Conservation (phyloP, 2,797 vertebrate genomes). For the Typhlichthys subterraneus region DNA sequence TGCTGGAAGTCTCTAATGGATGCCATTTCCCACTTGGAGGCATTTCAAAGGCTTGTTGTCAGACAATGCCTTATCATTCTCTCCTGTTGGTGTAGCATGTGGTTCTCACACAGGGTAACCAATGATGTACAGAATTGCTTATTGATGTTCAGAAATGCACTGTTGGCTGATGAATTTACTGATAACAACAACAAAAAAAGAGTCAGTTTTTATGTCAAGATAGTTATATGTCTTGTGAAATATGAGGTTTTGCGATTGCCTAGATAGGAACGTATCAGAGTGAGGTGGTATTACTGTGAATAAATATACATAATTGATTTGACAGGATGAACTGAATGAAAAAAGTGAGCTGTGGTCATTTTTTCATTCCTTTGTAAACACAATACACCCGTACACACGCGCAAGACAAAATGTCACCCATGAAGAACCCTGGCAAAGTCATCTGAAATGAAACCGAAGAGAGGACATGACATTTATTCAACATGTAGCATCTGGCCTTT, state of each 20-base stretch:
- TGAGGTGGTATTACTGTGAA: constrained; percentile 8
- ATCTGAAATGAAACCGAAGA: constrained; percentile 40
- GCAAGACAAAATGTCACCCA: constrained; percentile 49
- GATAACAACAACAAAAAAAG: not conserved
- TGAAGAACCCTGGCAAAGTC: constrained; percentile 35
- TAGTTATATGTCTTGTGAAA: not conserved
- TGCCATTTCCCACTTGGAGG: constrained; percentile 69
- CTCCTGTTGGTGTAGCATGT: constrained; percentile 54
- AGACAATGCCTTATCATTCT: constrained; percentile 58
- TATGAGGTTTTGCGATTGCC: not conserved
- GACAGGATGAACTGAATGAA: constrained; percentile 13
- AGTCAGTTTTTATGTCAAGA: not conserved
- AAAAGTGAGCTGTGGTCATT: constrained; percentile 13
- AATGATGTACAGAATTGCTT: constrained; percentile 1
- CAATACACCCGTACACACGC: not conserved
- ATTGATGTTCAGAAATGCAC: not conserved
- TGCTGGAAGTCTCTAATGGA: constrained; percentile 69
- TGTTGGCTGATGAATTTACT: constrained; percentile 30
- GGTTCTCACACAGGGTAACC: constrained; percentile 62
- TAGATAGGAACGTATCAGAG: not conserved
- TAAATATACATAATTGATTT: not conserved
- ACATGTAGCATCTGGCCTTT: constrained; percentile 73
- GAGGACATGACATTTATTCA: constrained; percentile 70
- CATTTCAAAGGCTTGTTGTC: constrained; percentile 72
- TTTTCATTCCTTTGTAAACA: constrained; percentile 28